Conservation (phyloP, 2,888 invertebrate genomes). For the Adela reaumurella region DNA sequence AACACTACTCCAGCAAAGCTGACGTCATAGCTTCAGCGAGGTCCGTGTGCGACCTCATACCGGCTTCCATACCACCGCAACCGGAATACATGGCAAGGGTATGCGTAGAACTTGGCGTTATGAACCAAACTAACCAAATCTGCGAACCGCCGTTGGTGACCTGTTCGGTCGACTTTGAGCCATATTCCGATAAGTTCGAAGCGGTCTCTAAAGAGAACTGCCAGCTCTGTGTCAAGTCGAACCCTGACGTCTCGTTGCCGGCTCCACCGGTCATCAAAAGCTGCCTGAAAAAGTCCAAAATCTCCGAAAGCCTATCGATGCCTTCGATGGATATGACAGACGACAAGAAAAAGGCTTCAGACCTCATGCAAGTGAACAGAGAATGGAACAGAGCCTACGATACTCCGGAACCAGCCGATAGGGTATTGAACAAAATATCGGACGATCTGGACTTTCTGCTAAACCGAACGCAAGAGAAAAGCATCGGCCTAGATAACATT, state of each 20-base stretch:
- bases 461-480: conserved; percentile 57
- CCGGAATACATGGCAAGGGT: conserved; percentile 42
- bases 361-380: conserved; percentile 35
- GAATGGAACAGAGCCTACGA: conserved; percentile 39
- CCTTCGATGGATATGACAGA: conserved; percentile 36
- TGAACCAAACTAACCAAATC: conserved; percentile 21
- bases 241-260: conserved; percentile 27
- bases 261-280: conserved; percentile 35
- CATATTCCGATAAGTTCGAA: conserved; percentile 26
- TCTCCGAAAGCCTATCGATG: conserved; percentile 32
- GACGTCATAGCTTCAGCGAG: conserved; percentile 21
- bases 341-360: conserved; percentile 25
- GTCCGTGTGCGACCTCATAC: conserved; percentile 17
- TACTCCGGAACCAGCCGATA: conserved; percentile 41
- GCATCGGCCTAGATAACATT: conserved; percentile 26
- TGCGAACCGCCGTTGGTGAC: conserved; percentile 22
- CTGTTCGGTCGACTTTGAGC: conserved; percentile 34
- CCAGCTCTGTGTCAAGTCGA: conserved; percentile 37
- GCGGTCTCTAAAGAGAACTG: conserved; percentile 36
- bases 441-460: conserved; percentile 79
- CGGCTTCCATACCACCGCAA: conserved; percentile 12
- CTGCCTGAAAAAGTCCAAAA: conserved; percentile 16
- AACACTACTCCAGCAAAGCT: conserved; percentile 17
- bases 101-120: conserved; percentile 53
- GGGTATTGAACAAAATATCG: conserved; percentile 76